Evolutionary conservation across 1,140 invertebrate genomes (phyloP).

Genomic region (Telenomus remus): DNA sequence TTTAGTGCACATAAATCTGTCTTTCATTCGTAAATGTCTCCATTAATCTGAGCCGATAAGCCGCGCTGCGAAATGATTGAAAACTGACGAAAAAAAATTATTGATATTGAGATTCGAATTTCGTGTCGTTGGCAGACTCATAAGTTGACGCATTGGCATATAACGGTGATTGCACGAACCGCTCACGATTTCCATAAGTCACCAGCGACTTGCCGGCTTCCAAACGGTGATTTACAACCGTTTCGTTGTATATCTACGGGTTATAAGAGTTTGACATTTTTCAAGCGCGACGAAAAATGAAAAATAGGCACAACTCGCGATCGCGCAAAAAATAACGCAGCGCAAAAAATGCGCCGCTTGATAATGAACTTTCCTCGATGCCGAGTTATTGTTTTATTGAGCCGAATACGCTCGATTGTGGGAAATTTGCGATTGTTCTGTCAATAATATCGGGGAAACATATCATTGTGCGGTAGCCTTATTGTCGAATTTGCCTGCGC

Average conservation of each 20-base stretch:
- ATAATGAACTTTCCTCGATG: constrained; percentile 34
- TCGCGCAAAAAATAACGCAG: constrained; percentile 25
- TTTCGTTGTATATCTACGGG: constrained; percentile 48
- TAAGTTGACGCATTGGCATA: constrained; percentile 58
- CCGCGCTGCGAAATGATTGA: neutral
- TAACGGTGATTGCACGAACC: constrained; percentile 63
- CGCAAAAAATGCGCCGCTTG: constrained; percentile 18
- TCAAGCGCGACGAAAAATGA: constrained; percentile 33
- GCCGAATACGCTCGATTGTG: constrained; percentile 38
- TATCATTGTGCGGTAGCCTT: neutral
- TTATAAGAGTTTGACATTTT: constrained; percentile 42
- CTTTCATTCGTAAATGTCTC: constrained; percentile 8
- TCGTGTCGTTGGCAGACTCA: constrained; percentile 30
- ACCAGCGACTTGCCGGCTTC: constrained; percentile 57
- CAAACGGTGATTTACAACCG: constrained; percentile 56
- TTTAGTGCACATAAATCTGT: constrained; percentile 17
- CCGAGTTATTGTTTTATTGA: constrained; percentile 45
- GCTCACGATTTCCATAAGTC: constrained; percentile 69
- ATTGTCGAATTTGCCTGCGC: constrained; percentile 10
- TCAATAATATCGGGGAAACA: constrained; percentile 13
- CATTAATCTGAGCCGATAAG: constrained; percentile 16
- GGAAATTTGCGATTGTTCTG: constrained; percentile 41
- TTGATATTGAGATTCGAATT: constrained; percentile 29
- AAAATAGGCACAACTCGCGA: constrained; percentile 34
- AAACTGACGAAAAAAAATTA: neutral